Conservation (phyloP, 2,888 invertebrate species). For the Pegoplata infirma region DNA sequence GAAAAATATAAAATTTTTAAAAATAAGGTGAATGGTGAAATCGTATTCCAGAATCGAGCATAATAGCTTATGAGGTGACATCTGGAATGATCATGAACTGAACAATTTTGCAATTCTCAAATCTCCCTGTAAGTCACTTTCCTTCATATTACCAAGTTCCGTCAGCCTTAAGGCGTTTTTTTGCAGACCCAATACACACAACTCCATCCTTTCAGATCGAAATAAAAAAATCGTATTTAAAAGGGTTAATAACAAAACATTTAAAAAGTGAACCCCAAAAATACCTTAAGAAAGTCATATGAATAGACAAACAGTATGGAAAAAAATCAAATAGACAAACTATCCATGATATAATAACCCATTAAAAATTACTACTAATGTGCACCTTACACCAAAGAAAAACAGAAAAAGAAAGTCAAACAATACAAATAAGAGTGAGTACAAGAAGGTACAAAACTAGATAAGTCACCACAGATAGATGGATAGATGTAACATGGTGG, state of each 20-base stretch:
- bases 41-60: too few relatives aligned
- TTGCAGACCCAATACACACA: too few relatives aligned
- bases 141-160: too few relatives aligned
- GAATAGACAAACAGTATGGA: slow-evolving; percentile 22
- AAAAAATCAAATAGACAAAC: slow-evolving; percentile 19
- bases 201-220: too few relatives aligned
- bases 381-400: slow-evolving; percentile 72
- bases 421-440: slow-evolving; percentile 6
- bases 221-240: too few relatives aligned
- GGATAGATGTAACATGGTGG: slow-evolving; percentile 1
- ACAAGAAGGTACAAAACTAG: slow-evolving; percentile 4
- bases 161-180: too few relatives aligned
- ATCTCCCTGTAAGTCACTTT: too few relatives aligned
- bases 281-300: slow-evolving; percentile 38
- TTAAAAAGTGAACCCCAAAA: background rate
- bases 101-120: too few relatives aligned
- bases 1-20: too few relatives aligned
- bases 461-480: slow-evolving; percentile 33
- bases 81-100: too few relatives aligned
- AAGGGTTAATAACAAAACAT: background rate
- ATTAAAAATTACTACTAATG: slow-evolving; percentile 77
- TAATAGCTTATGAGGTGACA: too few relatives aligned
- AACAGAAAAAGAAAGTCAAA: slow-evolving; percentile 47
- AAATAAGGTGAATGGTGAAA: too few relatives aligned
- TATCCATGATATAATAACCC: slow-evolving; percentile 70